Evolutionary conservation across 2,888 invertebrate genomes (phyloP).

Genomic region (Antheraea assamensis): DNA sequence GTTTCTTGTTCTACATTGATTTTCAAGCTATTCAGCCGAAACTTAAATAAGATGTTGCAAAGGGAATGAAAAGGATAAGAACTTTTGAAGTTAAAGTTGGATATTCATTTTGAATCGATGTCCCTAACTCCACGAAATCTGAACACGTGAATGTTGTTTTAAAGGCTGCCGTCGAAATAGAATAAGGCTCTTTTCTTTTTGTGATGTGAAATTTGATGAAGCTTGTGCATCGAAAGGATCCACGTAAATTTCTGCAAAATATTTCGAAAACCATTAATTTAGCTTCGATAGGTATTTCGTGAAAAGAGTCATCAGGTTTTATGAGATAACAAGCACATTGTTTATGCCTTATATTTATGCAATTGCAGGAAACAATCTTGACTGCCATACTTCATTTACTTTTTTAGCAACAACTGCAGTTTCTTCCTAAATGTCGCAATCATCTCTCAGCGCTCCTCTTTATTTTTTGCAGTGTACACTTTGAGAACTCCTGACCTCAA

Average conservation of each 20-base stretch:
- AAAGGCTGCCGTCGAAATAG: background rate
- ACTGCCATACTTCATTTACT: background rate
- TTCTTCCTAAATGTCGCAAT: background rate
- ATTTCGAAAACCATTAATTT: background rate
- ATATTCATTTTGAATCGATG: background rate
- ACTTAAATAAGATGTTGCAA: background rate
- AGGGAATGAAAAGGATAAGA: background rate
- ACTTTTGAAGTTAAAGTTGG: background rate
- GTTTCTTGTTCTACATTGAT: background rate
- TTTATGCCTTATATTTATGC: background rate
- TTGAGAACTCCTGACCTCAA: too few relatives aligned
- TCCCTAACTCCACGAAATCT: background rate
- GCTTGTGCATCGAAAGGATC: background rate
- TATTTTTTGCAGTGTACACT: too few relatives aligned
- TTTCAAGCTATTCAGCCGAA: background rate
- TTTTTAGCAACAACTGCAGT: background rate
- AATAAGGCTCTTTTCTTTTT: background rate
- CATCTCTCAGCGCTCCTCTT: too few relatives aligned
- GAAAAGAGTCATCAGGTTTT: background rate
- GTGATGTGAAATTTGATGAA: background rate
- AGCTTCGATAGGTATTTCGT: background rate
- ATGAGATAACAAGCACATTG: background rate
- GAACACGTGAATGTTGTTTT: background rate
- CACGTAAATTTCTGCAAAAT: background rate
- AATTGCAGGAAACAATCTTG: background rate